Base-by-base conservation (phyloP, 2,797 vertebrate species). In the Cirrhinus mrigala region DNA sequence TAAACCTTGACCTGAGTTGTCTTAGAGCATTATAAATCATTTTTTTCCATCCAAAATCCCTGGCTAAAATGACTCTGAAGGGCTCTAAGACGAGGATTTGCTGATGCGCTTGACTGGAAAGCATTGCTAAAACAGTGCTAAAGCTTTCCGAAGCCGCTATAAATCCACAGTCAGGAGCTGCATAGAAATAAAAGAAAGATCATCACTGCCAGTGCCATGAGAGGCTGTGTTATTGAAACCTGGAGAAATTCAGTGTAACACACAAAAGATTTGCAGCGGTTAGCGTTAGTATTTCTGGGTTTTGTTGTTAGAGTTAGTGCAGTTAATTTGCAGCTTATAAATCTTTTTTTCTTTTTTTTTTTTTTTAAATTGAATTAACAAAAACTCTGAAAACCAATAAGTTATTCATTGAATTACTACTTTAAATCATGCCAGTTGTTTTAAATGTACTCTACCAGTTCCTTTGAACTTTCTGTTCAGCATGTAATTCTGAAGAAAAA, bases 21-120 rank as follows among this genome's bases (percentile, higher is more conserved):
- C 58, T 27, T n/a, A 6, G 24, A 27, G 24, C 56, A 24, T 60
- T 58, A n/a, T n/a, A 58, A 58, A 58, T 58, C 2, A 10, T 22
- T 33, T 29, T 66, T 64, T 64, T 24, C 20, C 29, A 15, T 16
- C 62, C 27, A 4, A 68, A 69, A 33, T 69, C 9, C 66, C 16
- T 0, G 9, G 37, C 37, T n/a, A 60, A 58, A 79, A 18, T 8
- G 24, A n/a, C 76, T 46, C 44, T 58, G 33, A 24, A 14, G 44
- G 75, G 29, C 75, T 77, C 29, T 60, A 3, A n/a, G 22, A 37
- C 14, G 7, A 40, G 37, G 29, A 40, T 78, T 78, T 78, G 22
- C 37, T 78, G 75, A 78, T 60, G 76, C 76, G 8, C 52, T 77
- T 33, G 56, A 33, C 54, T 79, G 58, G 37, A 79, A 79, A 79